phyloP scores from a whole-genome alignment of 2,888 invertebrate species.

The Dascillus cervinus region DNA sequence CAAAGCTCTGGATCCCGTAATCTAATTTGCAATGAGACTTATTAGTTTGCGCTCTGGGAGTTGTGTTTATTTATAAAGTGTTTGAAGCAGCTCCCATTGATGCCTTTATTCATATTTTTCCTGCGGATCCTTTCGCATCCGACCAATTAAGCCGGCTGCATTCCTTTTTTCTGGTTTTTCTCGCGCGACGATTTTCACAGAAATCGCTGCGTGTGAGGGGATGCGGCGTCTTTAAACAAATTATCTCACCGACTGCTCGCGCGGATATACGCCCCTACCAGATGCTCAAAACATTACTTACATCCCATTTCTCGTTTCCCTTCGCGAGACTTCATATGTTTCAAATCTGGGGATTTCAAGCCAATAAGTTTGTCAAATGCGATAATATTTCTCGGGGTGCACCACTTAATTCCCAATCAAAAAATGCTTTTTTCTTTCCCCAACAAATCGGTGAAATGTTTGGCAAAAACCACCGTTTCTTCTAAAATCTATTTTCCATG shows the following conservation, averaged over 20 bases:
- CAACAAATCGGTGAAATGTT: too few relatives aligned
- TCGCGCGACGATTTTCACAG: too few relatives aligned
- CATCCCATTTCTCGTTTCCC: conserved; percentile 28
- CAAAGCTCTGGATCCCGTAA: conserved; percentile 42
- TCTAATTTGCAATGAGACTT: conserved; percentile 44
- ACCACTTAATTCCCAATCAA: too few relatives aligned
- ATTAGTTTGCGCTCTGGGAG: conserved; percentile 38
- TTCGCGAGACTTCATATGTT: conserved; percentile 10
- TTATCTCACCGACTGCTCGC: conserved; percentile 31
- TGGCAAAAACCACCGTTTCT: too few relatives aligned
- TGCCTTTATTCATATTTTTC: conserved; percentile 30
- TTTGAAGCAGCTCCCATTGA: conserved; percentile 27
- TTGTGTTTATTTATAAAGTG: conserved; percentile 34
- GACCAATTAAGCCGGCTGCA: conserved; percentile 1
- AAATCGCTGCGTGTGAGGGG: too few relatives aligned
- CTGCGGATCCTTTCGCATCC: conserved; percentile 11
- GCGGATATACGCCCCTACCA: conserved; percentile 28
- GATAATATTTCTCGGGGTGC: too few relatives aligned
- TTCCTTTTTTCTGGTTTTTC: too few relatives aligned
- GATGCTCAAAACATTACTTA: conserved; percentile 33
- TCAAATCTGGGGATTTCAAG: conserved; percentile 1
- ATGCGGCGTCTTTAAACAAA: conserved; percentile 33
- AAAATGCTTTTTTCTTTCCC: too few relatives aligned
- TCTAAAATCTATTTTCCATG: too few relatives aligned
- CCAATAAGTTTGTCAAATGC: background rate